Base-by-base conservation (phyloP, 1,140 invertebrate genomes). In the Helicoverpa armigera region DNA sequence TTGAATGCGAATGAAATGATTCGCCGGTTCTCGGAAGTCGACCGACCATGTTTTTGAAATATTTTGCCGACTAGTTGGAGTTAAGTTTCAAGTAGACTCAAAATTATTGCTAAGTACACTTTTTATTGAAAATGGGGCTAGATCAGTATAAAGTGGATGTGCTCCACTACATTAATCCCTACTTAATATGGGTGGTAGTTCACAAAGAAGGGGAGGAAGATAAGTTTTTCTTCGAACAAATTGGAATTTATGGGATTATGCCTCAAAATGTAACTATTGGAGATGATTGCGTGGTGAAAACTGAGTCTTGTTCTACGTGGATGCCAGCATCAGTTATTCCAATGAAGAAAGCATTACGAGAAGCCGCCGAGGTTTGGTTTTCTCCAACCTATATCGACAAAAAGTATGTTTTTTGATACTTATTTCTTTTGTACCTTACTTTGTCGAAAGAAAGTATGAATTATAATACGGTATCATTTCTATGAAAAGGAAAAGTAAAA, bases 161-260 rank as follows among this genome's bases (percentile, higher is more conserved):
- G 1, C 72, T 94, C 1, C 83, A 91, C 67, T 88, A 82, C 67
- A 16, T 88, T n/a, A 92, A 93, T 84, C 93, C 93, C 0, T 87
- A 94, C 86, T 85, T 94, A 67, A 89, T 94, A 79, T 94, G 91
- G 89, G 85, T 91, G 0, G 85, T 92, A 89, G 87, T 89, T 23
- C 9, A 50, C 2, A 54, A 79, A 51, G 53, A 79, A 12, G 10
- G 13, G 2, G 78, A 87, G 7, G 87, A 89, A 10, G 35, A 56
- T 18, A 12, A 9, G 13, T 85, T 83, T 81, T 23, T 65, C 9
- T 90, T 92, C 14, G 91, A 94, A 82, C 93, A 94, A 88, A 86
- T 94, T 10, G 93, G 93, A 23, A 65, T 94, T 48, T 92, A 92
- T 75, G 91, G 93, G 3, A 60, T 94, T 60, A 35, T 92, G 11